A percentile compares a stretch with the other conserved stretches of the same genome.
phyloP scores from a whole-genome alignment of 2,797 vertebrate genomes.

The Botia kubotai region DNA sequence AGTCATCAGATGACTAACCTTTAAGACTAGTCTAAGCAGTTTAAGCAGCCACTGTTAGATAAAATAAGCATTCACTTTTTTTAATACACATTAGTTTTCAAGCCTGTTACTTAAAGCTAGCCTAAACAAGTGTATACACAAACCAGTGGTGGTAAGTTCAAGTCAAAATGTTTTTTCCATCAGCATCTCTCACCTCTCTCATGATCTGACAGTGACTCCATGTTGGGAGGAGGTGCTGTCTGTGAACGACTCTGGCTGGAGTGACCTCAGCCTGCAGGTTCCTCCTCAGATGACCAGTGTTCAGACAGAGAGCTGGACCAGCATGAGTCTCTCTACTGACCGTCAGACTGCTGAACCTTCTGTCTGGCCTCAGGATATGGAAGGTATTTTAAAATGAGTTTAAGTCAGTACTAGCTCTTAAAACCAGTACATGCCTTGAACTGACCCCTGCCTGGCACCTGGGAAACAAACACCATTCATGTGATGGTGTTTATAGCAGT shows the following conservation, averaged over 20 bases:
- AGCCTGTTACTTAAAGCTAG: not conserved
- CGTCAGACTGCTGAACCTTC: constrained; percentile 79
- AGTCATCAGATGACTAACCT: too few species aligned
- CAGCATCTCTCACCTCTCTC: not conserved
- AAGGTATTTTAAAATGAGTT: constrained; percentile 74
- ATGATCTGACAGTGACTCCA: constrained; percentile 64
- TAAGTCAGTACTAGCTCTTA: not conserved
- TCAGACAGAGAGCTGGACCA: constrained; percentile 82
- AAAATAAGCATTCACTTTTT: not conserved
- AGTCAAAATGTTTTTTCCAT: not conserved
- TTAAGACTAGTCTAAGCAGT: too few species aligned
- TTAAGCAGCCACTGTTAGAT: not conserved
- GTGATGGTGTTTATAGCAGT: too few species aligned
- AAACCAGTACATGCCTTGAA: not conserved
- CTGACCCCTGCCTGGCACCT: too few species aligned
- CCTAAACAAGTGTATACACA: not conserved
- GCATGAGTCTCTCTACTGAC: constrained; percentile 72
- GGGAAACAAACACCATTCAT: too few species aligned
- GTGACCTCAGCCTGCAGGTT: constrained; percentile 80
- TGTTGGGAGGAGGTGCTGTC: constrained; percentile 77
- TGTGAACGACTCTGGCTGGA: constrained; percentile 80
- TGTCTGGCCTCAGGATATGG: constrained; percentile 84
- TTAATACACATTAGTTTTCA: not conserved
- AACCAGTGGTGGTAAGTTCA: not conserved
- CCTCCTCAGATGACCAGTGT: constrained; percentile 75